Base-by-base conservation (phyloP, 64 coral and sea anemone genomes). In the Dendrophyllia cribrosa region DNA sequence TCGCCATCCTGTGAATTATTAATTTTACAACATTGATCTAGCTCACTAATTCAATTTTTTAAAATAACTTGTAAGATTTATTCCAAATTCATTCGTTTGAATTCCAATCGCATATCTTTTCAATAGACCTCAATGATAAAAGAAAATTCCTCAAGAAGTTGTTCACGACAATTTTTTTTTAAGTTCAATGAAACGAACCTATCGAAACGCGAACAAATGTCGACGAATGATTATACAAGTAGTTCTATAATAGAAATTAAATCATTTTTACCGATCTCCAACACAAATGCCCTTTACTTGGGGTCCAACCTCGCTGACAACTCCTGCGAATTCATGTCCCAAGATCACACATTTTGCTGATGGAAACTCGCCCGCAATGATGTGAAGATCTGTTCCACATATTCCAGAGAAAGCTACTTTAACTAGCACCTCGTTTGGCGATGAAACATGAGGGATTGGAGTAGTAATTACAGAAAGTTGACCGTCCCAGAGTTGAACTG, bases 391-490 rank as follows among this genome's bases (percentile, higher is more conserved):
- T 21, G 95, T 97, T 43, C 95, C 95, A 75, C 88, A 91, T 10
- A 97, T 85, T 62, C 63, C 91, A 5, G 95, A 93, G 71, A 94
- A 94, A 7, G 95, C 91, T 22, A 97, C 91, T 92, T 97, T 97
- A 7, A 97, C 76, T 12, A 97, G 80, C 58, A 97, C 95, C 68
- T 97, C 92, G 59, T 64, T 64, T 4, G 91, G 66, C 12, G 82
- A 66, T 48, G 94, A 92, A 78, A 97, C 78, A 23, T 94, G 95
- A 43, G 95, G 95, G 14, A 94, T 79, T 5, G 95, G 95, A 12
- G 92, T 82, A 3, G 95, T 96, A 26, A 96, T 96, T 15, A 96
- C 95, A 45, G 95, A 96, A 9, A 91, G 78, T 52, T 86, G 86
- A 14, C 91, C 91, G 68, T 96, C 95, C 72, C 91, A 96, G 16